Conservation (phyloP, 2,113 vertebrate species). For the Mus spicilegus region DNA sequence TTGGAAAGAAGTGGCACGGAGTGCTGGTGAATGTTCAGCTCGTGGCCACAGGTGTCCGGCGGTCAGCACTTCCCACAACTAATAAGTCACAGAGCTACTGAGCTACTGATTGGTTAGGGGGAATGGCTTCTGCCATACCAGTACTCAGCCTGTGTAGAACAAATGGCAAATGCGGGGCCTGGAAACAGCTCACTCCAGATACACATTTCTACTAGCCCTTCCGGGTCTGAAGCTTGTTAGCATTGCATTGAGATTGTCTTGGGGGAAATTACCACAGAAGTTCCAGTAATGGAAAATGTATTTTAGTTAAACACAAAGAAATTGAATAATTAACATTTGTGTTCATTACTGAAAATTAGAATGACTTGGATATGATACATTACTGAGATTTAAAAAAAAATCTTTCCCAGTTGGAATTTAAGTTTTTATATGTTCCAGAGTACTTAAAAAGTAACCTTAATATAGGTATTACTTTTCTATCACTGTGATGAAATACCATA, state of each 20-base stretch:
- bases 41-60: neutral
- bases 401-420: conserved; percentile 54
- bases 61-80: neutral
- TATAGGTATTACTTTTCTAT: neutral
- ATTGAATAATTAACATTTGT: conserved; percentile 47
- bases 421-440: conserved; percentile 12
- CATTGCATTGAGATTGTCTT: conserved; percentile 57
- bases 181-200: conserved; percentile 38
- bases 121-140: neutral
- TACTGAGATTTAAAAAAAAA: conserved; percentile 55
- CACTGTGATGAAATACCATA: neutral
- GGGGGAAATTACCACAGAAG: conserved; percentile 22
- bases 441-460: conserved; percentile 46
- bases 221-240: neutral
- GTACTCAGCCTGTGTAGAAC: neutral
- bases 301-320: neutral
- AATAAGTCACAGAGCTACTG: neutral
- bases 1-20: conserved; percentile 1
- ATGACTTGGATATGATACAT: conserved; percentile 12
- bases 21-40: neutral
- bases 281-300: conserved; percentile 47
- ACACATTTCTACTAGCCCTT: neutral
- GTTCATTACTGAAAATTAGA: conserved; percentile 45
- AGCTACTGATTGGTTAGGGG: neutral
- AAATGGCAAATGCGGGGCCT: neutral